These are phyloP conservation scores for Rafetus swinhoei DNA, from an alignment of 2,113 vertebrate species.

Conservation along the genomic window DNA sequence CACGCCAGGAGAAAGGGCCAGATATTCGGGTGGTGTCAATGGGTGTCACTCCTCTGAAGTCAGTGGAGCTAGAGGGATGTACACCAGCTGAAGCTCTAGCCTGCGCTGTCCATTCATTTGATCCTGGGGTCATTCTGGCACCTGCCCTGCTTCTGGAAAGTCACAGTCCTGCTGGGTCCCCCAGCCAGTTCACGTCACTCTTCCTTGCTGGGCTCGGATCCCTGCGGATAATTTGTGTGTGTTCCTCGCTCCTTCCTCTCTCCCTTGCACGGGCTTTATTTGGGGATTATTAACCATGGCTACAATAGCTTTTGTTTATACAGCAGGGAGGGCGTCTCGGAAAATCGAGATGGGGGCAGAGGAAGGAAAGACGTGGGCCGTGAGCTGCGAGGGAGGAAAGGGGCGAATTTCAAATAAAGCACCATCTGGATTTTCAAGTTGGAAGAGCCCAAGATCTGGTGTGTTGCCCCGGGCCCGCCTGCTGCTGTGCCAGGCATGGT, in stretches of 20 bases:
- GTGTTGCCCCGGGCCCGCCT: not conserved
- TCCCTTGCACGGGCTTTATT: conserved; percentile 30
- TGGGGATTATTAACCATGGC: conserved; percentile 70
- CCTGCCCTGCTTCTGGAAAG: not conserved
- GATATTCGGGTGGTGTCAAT: not conserved
- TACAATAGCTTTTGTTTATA: conserved; percentile 61
- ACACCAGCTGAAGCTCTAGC: not conserved
- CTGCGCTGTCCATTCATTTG: not conserved
- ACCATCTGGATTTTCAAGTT: conserved; percentile 42
- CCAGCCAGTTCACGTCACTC: not conserved
- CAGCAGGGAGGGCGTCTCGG: not conserved
- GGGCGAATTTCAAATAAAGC: conserved; percentile 23
- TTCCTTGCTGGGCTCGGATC: not conserved
- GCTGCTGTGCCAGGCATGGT: too few relatives aligned
- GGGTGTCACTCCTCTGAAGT: not conserved
- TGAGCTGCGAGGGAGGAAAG: not conserved
- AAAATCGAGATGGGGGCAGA: not conserved
- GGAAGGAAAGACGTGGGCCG: conserved; percentile 43
- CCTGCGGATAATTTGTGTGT: conserved; percentile 2
- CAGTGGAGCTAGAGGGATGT: not conserved
- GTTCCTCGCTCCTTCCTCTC: conserved; percentile 26
- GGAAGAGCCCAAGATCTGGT: accelerated
- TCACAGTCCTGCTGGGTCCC: not conserved
- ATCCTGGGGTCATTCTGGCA: not conserved
- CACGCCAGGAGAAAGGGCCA: not conserved